phyloP scores from a whole-genome alignment of 2,113 vertebrate genomes.

The Tenebrosternarchus preto region DNA sequence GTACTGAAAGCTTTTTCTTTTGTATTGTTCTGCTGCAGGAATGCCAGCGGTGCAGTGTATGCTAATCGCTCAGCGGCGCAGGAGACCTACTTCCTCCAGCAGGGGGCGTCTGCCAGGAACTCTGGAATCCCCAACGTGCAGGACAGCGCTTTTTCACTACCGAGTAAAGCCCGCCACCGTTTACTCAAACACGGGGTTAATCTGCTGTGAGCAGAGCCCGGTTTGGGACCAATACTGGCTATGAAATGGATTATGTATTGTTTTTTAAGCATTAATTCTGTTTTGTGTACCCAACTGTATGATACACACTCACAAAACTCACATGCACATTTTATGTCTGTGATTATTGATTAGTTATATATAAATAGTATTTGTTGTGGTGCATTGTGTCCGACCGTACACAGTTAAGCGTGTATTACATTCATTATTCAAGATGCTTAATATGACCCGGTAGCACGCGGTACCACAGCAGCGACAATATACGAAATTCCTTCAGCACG shows the following conservation, averaged over 20 bases:
- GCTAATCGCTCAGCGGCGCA: constrained; percentile 81
- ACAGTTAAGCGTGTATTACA: no score
- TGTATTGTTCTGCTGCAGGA: constrained; percentile 70
- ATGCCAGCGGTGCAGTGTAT: constrained; percentile 78
- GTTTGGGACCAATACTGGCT: background rate
- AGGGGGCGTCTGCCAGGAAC: constrained; percentile 72
- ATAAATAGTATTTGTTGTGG: no score
- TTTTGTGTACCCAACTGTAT: no score
- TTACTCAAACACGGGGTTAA: constrained; percentile 93
- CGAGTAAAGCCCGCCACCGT: constrained; percentile 84
- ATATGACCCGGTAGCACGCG: no score
- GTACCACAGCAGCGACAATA: no score
- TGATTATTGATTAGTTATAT: no score
- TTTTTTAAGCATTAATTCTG: background rate
- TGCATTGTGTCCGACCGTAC: no score
- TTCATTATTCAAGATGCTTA: no score
- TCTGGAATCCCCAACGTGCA: constrained; percentile 88
- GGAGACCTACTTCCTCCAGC: constrained; percentile 91
- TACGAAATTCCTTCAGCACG: no score
- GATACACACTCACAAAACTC: no score
- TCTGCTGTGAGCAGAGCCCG: constrained; percentile 76
- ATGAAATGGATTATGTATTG: background rate
- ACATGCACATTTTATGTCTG: no score
- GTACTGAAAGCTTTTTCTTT: no score
- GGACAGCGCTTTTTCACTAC: constrained; percentile 83